These are phyloP conservation scores for Procambarus clarkii DNA, from an alignment of 1,140 invertebrate genomes.

Conservation along the genomic window DNA sequence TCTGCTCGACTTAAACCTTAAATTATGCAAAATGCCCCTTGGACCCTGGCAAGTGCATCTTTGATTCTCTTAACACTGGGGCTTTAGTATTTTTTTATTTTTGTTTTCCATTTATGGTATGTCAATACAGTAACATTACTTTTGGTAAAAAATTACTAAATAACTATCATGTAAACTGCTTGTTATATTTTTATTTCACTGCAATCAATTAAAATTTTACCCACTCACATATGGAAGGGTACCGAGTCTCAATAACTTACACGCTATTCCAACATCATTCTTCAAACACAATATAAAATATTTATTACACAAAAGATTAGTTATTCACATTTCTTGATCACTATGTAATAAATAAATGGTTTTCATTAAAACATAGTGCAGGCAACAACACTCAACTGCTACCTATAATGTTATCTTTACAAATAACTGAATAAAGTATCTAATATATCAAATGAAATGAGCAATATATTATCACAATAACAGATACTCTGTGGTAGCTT, in stretches of 20 bases:
- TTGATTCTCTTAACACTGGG: too few species aligned
- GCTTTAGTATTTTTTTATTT: too few species aligned
- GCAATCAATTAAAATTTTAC: neutral
- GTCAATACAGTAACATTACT: neutral
- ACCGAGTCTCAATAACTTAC: neutral
- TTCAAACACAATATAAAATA: neutral
- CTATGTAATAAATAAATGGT: neutral
- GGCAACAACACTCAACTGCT: neutral
- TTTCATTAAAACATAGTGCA: neutral
- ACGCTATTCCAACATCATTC: neutral
- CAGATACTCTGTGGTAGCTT: slow-evolving; percentile 53
- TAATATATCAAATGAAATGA: slow-evolving; percentile 51
- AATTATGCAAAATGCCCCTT: too few species aligned
- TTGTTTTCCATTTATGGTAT: neutral
- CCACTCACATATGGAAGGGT: neutral
- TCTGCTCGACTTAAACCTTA: too few species aligned
- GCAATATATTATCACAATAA: slow-evolving; percentile 67
- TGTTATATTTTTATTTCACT: neutral
- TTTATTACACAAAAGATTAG: neutral
- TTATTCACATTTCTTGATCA: neutral
- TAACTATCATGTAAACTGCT: neutral
- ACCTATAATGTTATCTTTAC: neutral
- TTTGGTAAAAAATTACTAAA: neutral
- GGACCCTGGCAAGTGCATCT: too few species aligned
- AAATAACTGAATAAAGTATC: slow-evolving; percentile 23